Percentiles rank a stretch among this genome's conserved stretches.
phyloP scores from a whole-genome alignment of 2,113 vertebrate species.

The Gymnorhina tibicen region DNA sequence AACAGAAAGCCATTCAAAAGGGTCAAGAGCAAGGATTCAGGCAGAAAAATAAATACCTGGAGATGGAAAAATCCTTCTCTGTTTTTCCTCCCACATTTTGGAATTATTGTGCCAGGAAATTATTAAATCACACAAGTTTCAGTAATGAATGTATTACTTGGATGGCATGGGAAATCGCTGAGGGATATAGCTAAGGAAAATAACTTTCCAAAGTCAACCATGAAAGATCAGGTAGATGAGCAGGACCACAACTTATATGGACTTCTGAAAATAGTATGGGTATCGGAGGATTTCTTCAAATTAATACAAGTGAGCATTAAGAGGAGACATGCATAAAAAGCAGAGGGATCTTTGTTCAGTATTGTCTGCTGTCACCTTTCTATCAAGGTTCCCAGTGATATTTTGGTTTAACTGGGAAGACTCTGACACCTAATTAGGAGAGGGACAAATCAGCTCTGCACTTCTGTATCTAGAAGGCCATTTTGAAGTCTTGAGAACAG shows the following conservation, averaged over 20 bases:
- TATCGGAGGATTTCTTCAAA: background rate
- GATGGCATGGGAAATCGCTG: background rate
- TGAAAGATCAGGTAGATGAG: background rate
- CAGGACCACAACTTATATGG: background rate
- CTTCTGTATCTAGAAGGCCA: background rate
- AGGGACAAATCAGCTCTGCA: background rate
- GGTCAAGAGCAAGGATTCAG: background rate
- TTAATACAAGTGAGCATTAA: background rate
- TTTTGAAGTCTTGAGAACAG: background rate
- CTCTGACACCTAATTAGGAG: background rate
- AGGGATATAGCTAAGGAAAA: background rate
- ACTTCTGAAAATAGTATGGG: background rate
- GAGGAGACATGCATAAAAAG: background rate
- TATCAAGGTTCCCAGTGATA: background rate
- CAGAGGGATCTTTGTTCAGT: background rate
- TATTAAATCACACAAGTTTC: background rate
- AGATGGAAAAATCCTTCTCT: background rate
- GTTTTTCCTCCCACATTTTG: background rate
- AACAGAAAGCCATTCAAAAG: background rate
- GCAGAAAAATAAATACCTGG: background rate
- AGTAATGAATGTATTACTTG: background rate
- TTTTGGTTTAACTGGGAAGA: background rate
- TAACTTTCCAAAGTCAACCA: background rate
- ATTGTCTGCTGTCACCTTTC: background rate
- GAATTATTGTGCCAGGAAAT: slow-evolving; percentile 13